A percentile compares a stretch with the other conserved stretches of the same genome.
These are phyloP conservation scores for Leptopilina clavipes DNA, from an alignment of 1,140 invertebrate genomes.

Conservation along the genomic window DNA sequence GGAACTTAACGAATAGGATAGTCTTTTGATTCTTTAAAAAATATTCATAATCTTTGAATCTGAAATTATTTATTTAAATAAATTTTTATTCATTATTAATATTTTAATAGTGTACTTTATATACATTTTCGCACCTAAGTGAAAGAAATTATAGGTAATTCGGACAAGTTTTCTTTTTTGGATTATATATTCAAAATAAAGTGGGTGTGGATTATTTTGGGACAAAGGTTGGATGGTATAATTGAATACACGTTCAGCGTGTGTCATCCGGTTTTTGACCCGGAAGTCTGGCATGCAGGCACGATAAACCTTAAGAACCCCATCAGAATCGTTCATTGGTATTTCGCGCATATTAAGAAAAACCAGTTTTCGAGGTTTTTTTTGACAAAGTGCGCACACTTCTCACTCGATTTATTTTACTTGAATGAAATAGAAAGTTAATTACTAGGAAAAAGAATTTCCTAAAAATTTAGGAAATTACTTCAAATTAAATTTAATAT, in stretches of 20 bases:
- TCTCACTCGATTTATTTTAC: constrained; percentile 37
- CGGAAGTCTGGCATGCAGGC: constrained; percentile 56
- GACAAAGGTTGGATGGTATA: neutral
- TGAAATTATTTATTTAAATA: too few relatives aligned
- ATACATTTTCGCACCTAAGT: too few relatives aligned
- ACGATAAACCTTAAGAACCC: constrained; percentile 58
- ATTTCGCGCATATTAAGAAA: too few relatives aligned
- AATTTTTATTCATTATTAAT: too few relatives aligned
- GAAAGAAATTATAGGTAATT: too few relatives aligned
- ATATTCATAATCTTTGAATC: too few relatives aligned
- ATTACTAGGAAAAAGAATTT: neutral
- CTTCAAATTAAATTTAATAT: too few relatives aligned
- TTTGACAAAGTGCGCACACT: too few relatives aligned
- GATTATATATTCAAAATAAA: neutral
- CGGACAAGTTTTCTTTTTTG: too few relatives aligned
- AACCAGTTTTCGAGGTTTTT: constrained; percentile 72
- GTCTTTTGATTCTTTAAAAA: neutral
- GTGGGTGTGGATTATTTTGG: neutral
- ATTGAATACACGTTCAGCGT: constrained; percentile 42
- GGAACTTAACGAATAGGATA: constrained; percentile 56
- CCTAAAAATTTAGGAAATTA: too few relatives aligned
- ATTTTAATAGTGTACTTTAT: too few relatives aligned
- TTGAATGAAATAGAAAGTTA: neutral
- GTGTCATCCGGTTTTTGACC: constrained; percentile 69
- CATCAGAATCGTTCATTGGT: constrained; percentile 50